These are phyloP conservation scores for Dipodomys ordii DNA, from an alignment of 2,113 vertebrate genomes.

Conservation along the genomic window DNA sequence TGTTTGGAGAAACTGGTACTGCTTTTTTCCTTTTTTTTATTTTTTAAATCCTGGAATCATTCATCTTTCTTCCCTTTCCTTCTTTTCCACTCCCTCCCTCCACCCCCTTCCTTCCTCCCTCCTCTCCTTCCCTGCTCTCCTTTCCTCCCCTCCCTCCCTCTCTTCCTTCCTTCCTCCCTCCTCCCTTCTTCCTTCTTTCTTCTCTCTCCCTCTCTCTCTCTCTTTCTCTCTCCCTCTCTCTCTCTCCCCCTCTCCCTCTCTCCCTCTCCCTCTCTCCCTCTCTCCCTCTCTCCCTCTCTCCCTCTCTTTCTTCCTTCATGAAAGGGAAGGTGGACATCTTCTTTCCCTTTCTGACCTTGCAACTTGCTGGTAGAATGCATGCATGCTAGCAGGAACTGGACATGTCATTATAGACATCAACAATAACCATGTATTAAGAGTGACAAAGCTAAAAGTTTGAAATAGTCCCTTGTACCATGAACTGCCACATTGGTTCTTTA, in stretches of 20 bases:
- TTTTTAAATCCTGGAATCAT: no score
- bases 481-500: not conserved
- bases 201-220: no score
- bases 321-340: not conserved
- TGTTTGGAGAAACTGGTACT: not conserved
- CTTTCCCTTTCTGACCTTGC: not conserved
- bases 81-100: not conserved
- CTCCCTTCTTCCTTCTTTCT: no score
- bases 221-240: no score
- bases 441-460: not conserved
- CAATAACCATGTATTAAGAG: conserved; percentile 18
- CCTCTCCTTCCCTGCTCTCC: no score
- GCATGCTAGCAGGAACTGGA: not conserved
- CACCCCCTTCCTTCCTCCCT: no score
- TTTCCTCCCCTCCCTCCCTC: no score
- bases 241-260: no score
- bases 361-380: not conserved
- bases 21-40: not conserved
- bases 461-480: not conserved
- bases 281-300: no score
- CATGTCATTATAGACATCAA: not conserved
- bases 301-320: no score
- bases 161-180: no score
- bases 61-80: not conserved
- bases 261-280: no score